phyloP scores from a whole-genome alignment of 2,797 vertebrate genomes.

The Mormyrops attenuatus region DNA sequence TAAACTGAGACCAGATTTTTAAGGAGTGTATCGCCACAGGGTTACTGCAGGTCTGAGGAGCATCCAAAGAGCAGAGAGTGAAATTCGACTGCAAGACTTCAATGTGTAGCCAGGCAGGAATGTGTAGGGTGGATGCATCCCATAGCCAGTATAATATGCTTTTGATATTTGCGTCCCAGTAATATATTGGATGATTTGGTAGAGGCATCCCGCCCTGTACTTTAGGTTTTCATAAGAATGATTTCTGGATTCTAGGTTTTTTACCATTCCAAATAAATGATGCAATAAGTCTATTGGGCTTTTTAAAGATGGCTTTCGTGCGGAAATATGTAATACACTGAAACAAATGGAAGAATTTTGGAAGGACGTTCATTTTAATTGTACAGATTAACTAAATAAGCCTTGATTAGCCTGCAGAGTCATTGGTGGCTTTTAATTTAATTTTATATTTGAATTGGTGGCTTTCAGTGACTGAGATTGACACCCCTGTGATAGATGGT shows the following conservation, averaged over 20 bases:
- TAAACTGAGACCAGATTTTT: too few species aligned
- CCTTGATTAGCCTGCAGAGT: background rate
- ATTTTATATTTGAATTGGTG: background rate
- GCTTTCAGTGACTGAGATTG: background rate
- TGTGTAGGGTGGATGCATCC: too few species aligned
- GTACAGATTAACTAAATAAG: background rate
- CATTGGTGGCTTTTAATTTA: background rate
- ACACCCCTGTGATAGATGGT: background rate
- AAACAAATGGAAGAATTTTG: background rate
- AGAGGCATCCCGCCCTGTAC: background rate
- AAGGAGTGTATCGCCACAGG: too few species aligned
- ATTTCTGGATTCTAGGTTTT: background rate
- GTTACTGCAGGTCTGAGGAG: too few species aligned
- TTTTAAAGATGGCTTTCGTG: background rate
- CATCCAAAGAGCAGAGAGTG: too few species aligned
- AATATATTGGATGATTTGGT: too few species aligned
- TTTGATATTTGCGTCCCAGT: too few species aligned
- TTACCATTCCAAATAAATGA: background rate
- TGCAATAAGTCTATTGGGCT: background rate
- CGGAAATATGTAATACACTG: background rate
- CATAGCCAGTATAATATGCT: too few species aligned
- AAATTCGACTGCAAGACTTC: too few species aligned
- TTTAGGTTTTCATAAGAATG: background rate
- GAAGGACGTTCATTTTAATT: background rate
- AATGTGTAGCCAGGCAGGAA: too few species aligned